phyloP scores from a whole-genome alignment of 2,888 invertebrate species.

The Apotomis turbidana region DNA sequence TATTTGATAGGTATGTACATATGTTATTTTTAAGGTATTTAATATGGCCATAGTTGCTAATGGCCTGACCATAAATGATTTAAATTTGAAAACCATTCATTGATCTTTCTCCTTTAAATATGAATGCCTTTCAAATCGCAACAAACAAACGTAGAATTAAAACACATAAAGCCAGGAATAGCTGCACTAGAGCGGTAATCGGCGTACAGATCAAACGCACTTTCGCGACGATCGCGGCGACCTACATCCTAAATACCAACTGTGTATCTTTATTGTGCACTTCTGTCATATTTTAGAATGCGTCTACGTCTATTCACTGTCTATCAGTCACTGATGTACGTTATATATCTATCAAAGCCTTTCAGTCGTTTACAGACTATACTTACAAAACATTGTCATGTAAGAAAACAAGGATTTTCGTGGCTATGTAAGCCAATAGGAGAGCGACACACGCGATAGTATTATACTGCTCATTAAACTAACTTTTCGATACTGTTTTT shows the following conservation, averaged over 20 bases:
- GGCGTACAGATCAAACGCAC: conserved; percentile 17
- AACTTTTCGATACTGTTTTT: no score
- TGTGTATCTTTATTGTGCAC: conserved; percentile 25
- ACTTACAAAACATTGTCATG: no score
- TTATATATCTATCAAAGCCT: no score
- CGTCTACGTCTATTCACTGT: conserved; percentile 26
- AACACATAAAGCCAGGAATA: conserved; percentile 21
- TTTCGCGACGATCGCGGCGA: conserved; percentile 17
- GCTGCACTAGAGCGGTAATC: conserved; percentile 10
- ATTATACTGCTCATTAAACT: no score
- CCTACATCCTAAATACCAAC: conserved; percentile 17
- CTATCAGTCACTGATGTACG: conserved; percentile 8
- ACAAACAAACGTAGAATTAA: conserved; percentile 18
- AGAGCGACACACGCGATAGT: no score
- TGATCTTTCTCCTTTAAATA: not conserved
- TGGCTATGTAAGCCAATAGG: no score
- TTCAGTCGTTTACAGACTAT: no score
- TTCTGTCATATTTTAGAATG: conserved; percentile 38
- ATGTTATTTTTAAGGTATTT: not conserved
- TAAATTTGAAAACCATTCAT: no score
- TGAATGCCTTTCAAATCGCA: not conserved
- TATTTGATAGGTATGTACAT: no score
- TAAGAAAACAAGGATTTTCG: no score
- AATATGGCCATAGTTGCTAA: no score
- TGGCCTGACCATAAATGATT: no score